Conservation (phyloP, 2,888 invertebrate genomes). For the Mythimna ferrago region DNA sequence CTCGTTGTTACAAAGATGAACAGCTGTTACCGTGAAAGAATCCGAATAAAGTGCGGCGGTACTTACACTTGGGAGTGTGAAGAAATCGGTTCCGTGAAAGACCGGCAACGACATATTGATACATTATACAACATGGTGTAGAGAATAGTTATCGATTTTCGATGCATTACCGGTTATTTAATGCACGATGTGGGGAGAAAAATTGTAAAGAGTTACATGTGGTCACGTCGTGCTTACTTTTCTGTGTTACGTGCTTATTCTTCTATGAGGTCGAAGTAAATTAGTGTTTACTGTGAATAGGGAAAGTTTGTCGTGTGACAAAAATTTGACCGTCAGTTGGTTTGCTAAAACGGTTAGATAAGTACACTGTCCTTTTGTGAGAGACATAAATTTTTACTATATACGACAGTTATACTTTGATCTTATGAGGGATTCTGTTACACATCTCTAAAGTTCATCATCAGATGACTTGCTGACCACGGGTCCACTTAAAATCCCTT, state of each 20-base stretch:
- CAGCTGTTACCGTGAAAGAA: conserved; percentile 60
- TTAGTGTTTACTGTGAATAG: conserved; percentile 21
- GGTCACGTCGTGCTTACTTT: conserved; percentile 37
- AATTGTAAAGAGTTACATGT: conserved; percentile 23
- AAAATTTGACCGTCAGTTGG: not conserved
- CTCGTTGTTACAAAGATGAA: conserved; percentile 48
- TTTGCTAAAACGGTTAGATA: not conserved
- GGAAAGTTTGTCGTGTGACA: conserved; percentile 2
- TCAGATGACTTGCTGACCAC: not conserved
- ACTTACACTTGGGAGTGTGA: conserved; percentile 59
- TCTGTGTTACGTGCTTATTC: conserved; percentile 37
- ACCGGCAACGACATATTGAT: conserved; percentile 59
- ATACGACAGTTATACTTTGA: too few relatives aligned
- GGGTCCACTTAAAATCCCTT: not conserved
- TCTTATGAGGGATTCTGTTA: too few relatives aligned
- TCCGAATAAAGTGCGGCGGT: conserved; percentile 56
- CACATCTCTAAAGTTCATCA: too few relatives aligned
- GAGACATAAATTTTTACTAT: too few relatives aligned
- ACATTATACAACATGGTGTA: conserved; percentile 54
- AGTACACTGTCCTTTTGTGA: not conserved
- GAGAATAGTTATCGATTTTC: conserved; percentile 58
- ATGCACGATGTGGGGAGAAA: conserved; percentile 36
- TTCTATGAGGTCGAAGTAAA: conserved; percentile 23
- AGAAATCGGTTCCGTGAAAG: conserved; percentile 61
- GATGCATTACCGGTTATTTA: conserved; percentile 51